Evolutionary conservation across 2,888 invertebrate species (phyloP), one percentile per base, ranked within the genome.

Genomic region (Prenolepis imparis): DNA sequence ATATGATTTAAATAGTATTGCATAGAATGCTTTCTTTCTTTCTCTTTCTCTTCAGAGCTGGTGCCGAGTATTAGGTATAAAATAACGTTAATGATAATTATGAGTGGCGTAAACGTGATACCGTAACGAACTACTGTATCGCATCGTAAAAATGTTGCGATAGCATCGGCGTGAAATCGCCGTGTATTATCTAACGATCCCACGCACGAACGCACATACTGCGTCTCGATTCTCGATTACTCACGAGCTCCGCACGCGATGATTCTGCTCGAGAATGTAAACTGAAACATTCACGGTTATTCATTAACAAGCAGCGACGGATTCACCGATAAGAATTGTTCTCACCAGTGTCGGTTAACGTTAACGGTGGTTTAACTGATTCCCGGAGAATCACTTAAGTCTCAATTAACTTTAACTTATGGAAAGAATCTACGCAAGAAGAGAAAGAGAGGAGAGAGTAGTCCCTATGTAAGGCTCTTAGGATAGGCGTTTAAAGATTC

Each of bases 71-170:
- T 78, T 78, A 68, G 41, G 21, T 70, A 48, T n/a, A 78, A 78
- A 78, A 77, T 77, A 77, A 78, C 57, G 70, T 78, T 68, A 66
- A 77, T 41, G 67, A 78, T 77, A 68, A 83, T 83, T 83, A 80
- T 82, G 70, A 66, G 83, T 64, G 61, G 72, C 57, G 68, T 72
- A 57, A 84, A 82, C 83, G 81, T 32, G 61, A 83, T 63, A 82
- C 80, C 82, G 83, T 82, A 82, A 84, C 83, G 78, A 68, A 68
- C 78, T 83, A 83, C 83, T 52, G 83, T 78, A 83, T 83, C 78
- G 61, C 83, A 59, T 61, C 63, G 52, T 83, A 83, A 83, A 83
- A 83, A 83, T 77, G 77, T 68, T 70, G 59, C 52, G 78, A 83
- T 77, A 77, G 52, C 83, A 83, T 83, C 78, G 66, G 78, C 83